These are phyloP conservation scores for Dissostichus mawsoni DNA, from an alignment of 2,113 vertebrate species.

Conservation along the genomic window DNA sequence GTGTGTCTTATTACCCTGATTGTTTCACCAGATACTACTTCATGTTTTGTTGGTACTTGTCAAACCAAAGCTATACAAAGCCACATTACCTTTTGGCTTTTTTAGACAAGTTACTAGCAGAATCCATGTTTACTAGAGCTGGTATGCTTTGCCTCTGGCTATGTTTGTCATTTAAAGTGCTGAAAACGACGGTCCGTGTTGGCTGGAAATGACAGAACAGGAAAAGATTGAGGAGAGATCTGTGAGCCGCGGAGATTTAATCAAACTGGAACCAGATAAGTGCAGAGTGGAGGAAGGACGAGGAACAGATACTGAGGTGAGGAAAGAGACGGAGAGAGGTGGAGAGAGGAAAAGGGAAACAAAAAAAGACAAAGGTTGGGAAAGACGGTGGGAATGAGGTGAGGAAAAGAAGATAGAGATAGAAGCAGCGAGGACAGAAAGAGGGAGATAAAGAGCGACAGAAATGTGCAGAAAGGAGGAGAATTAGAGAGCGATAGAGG, in stretches of 20 bases:
- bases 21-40: background rate
- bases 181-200: background rate
- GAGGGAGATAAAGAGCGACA: background rate
- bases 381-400: background rate
- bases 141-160: background rate
- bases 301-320: too few relatives aligned
- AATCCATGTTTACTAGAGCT: too few relatives aligned
- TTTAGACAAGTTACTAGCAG: too few relatives aligned
- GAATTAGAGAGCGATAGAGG: conserved; percentile 33
- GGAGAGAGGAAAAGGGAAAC: too few relatives aligned
- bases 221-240: background rate
- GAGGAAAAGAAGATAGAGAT: background rate
- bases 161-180: background rate
- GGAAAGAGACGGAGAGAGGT: background rate
- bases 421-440: background rate
- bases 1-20: background rate
- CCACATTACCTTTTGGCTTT: too few relatives aligned
- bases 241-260: background rate
- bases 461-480: background rate
- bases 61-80: too few relatives aligned
- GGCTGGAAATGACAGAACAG: background rate
- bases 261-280: background rate
- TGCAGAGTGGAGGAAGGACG: too few relatives aligned
- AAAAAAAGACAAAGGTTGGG: background rate
- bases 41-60: too few relatives aligned